Evolutionary conservation across 1,140 invertebrate genomes (phyloP).

Genomic region (Ruditapes philippinarum): DNA sequence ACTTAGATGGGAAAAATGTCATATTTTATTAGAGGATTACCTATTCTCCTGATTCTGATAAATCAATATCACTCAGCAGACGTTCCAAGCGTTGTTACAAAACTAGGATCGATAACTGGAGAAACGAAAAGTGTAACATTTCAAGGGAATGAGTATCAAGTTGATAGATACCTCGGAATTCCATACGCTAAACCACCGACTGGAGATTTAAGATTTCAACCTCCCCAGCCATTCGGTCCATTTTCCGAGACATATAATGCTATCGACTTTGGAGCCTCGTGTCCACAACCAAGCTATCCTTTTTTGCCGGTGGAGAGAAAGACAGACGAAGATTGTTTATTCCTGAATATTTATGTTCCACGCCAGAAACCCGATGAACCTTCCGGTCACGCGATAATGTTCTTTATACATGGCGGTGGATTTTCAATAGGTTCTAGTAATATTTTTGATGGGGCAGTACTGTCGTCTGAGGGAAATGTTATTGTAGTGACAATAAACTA

Average conservation of each 20-base stretch:
- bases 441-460: constrained; percentile 76
- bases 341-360: constrained; percentile 96
- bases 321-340: constrained; percentile 94
- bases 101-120: constrained; percentile 5
- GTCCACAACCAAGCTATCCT: constrained; percentile 41
- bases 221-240: constrained; percentile 53
- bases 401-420: constrained; percentile 76
- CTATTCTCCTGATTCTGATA: neutral
- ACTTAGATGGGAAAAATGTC: neutral
- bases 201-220: constrained; percentile 67
- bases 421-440: constrained; percentile 73
- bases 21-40: neutral
- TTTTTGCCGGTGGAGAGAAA: neutral
- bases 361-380: constrained; percentile 22
- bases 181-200: constrained; percentile 76
- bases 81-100: neutral
- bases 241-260: constrained; percentile 56
- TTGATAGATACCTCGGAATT: constrained; percentile 44
- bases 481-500: constrained; percentile 88
- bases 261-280: constrained; percentile 49
- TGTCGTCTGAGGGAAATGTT: constrained; percentile 84
- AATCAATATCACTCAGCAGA: neutral
- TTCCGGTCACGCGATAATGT: constrained; percentile 60
- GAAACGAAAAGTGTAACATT: neutral
- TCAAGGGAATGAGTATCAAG: neutral